A percentile compares a stretch with the other conserved stretches of the same genome.
phyloP scores from a whole-genome alignment of 2,888 invertebrate species.

The Melitaea athalia region DNA sequence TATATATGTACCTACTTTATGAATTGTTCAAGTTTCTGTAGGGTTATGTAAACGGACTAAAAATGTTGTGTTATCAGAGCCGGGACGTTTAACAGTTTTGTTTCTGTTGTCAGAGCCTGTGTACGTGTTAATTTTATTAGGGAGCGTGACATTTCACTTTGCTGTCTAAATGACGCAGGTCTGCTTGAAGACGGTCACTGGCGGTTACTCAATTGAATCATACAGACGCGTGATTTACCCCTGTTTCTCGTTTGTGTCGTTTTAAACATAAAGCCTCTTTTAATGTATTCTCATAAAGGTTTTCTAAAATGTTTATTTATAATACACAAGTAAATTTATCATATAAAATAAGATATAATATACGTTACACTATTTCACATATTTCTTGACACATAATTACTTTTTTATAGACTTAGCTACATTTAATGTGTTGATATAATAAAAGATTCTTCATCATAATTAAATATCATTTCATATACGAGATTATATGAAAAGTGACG shows the following conservation, averaged over 20 bases:
- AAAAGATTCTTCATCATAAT: too few relatives aligned
- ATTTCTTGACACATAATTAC: too few relatives aligned
- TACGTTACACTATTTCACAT: too few relatives aligned
- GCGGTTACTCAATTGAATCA: slow-evolving; percentile 70
- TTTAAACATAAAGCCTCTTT: slow-evolving; percentile 6
- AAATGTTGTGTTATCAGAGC: slow-evolving; percentile 29
- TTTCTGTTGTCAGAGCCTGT: slow-evolving; percentile 39
- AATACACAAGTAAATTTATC: background rate
- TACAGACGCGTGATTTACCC: slow-evolving; percentile 54
- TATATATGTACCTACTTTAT: background rate
- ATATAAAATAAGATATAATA: background rate
- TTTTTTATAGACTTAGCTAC: too few relatives aligned
- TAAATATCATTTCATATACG: too few relatives aligned
- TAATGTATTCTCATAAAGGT: background rate
- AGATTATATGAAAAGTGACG: background rate
- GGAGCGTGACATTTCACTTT: slow-evolving; percentile 48
- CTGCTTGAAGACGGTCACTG: slow-evolving; percentile 52
- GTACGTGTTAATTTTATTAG: slow-evolving; percentile 63
- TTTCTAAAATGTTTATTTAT: background rate
- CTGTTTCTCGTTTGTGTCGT: slow-evolving; percentile 39
- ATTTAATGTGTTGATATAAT: too few relatives aligned
- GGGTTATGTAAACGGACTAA: slow-evolving; percentile 22
- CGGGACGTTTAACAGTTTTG: slow-evolving; percentile 37
- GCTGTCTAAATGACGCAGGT: slow-evolving; percentile 61
- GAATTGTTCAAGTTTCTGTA: slow-evolving; percentile 11